These are phyloP conservation scores for Caenorhabditis plicata DNA, from an alignment of 2,888 invertebrate genomes.

Conservation along the genomic window DNA sequence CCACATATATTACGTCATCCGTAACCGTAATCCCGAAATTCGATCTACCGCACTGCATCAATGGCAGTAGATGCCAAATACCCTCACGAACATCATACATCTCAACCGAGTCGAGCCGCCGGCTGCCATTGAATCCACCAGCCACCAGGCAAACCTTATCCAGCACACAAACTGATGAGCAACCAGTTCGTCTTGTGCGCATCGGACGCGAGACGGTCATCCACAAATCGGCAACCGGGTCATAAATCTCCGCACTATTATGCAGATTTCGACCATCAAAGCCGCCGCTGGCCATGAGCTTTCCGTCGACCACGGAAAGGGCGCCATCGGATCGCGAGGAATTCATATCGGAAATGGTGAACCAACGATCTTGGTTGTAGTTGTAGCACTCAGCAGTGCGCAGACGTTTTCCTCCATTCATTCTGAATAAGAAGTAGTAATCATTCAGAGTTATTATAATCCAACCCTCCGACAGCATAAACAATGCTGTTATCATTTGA, in stretches of 20 bases:
- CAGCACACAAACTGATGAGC: constrained; percentile 17
- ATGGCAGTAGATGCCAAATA: constrained; percentile 30
- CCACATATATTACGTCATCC: constrained; percentile 23
- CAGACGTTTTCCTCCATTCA: constrained; percentile 28
- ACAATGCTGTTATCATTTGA: constrained; percentile 8
- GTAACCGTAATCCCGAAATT: constrained; percentile 21
- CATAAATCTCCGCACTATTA: constrained; percentile 26
- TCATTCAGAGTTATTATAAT: neutral
- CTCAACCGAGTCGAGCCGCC: constrained; percentile 34
- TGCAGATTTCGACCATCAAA: constrained; percentile 38
- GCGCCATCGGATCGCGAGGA: constrained; percentile 22
- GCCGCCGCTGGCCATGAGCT: constrained; percentile 30
- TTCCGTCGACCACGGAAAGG: constrained; percentile 5
- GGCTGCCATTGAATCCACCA: constrained; percentile 37
- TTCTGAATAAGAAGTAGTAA: constrained; percentile 7
- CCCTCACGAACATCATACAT: constrained; percentile 38
- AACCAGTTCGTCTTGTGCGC: constrained; percentile 34
- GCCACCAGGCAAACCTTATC: constrained; percentile 20
- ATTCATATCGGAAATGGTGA: constrained; percentile 15
- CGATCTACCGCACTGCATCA: constrained; percentile 32
- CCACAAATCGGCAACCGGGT: constrained; percentile 21
- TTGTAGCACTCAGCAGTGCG: constrained; percentile 21
- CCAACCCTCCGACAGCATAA: constrained; percentile 25
- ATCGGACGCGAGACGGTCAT: constrained; percentile 11
- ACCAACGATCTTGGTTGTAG: constrained; percentile 10